phyloP scores from a whole-genome alignment of 2,888 invertebrate species.

The Macrosiphum euphorbiae region DNA sequence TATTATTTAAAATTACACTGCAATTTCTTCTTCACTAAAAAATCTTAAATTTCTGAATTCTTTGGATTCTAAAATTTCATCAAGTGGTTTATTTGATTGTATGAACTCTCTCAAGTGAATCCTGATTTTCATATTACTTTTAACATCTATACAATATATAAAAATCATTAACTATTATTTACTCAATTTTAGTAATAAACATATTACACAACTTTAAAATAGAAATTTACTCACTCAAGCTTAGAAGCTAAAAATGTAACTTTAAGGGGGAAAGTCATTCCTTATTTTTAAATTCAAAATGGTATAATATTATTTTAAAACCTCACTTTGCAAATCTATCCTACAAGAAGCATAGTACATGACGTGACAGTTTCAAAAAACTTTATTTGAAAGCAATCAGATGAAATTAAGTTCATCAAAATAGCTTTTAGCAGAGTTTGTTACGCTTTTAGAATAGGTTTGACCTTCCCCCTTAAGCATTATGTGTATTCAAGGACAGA shows the following conservation, averaged over 20 bases:
- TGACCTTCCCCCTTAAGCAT: no score
- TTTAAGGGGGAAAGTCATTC: no score
- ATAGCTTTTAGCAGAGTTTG: no score
- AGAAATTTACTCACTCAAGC: not conserved
- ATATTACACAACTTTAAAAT: not conserved
- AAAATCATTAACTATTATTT: not conserved
- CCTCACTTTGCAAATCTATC: no score
- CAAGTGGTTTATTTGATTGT: constrained; percentile 21
- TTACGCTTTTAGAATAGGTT: no score
- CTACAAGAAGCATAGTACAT: no score
- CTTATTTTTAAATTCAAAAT: no score
- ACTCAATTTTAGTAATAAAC: not conserved
- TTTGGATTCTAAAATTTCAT: constrained; percentile 48
- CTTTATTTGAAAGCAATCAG: no score
- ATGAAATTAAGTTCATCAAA: no score
- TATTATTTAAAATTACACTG: constrained; percentile 15
- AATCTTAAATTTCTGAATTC: constrained; percentile 52
- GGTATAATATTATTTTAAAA: no score
- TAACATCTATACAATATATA: constrained; percentile 23
- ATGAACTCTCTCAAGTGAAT: constrained; percentile 11
- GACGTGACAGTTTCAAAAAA: no score
- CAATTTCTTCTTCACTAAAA: constrained; percentile 51
- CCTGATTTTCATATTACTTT: constrained; percentile 55
- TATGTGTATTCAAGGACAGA: no score
- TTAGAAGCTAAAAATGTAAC: not conserved